phyloP scores from a whole-genome alignment of 92 coral and sea anemone species.

The Zoanthus solanderi region DNA sequence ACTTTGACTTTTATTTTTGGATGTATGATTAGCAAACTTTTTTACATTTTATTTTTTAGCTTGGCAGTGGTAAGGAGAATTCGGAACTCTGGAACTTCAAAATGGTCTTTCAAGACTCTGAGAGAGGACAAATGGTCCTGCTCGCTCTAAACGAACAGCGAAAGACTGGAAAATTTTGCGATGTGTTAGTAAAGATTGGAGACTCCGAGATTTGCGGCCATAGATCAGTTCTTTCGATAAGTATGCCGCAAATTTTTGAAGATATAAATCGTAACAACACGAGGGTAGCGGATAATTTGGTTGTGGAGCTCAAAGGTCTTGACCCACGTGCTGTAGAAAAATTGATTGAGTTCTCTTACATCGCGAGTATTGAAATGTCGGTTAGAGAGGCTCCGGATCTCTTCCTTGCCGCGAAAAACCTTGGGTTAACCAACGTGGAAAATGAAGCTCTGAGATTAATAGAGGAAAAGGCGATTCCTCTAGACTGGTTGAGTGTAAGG shows the following conservation, averaged over 20 bases:
- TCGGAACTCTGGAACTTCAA: conserved; percentile 40
- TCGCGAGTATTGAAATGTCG: conserved; percentile 71
- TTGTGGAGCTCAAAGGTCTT: conserved; percentile 76
- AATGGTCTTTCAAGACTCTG: conserved; percentile 48
- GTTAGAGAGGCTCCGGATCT: conserved; percentile 71
- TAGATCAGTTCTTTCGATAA: conserved; percentile 81
- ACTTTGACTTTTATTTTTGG: no score
- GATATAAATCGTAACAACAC: conserved; percentile 64
- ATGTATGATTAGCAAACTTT: no score
- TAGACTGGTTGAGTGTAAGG: conserved; percentile 83
- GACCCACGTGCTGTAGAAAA: conserved; percentile 89
- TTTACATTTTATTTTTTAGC: conserved; percentile 22
- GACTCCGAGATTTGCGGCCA: conserved; percentile 81
- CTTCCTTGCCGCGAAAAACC: conserved; percentile 72
- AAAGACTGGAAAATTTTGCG: conserved; percentile 73
- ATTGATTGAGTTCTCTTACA: conserved; percentile 85
- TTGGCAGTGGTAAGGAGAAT: conserved; percentile 45
- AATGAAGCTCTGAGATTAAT: conserved; percentile 72
- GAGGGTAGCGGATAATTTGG: conserved; percentile 40
- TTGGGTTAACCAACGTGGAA: conserved; percentile 80
- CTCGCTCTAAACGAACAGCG: conserved; percentile 78
- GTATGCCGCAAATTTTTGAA: conserved; percentile 77
- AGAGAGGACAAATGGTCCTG: conserved; percentile 59
- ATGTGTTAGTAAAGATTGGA: conserved; percentile 77
- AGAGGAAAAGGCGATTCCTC: conserved; percentile 74